Conservation (phyloP, 1,140 invertebrate genomes). For the Carcinoscorpius rotundicauda region DNA sequence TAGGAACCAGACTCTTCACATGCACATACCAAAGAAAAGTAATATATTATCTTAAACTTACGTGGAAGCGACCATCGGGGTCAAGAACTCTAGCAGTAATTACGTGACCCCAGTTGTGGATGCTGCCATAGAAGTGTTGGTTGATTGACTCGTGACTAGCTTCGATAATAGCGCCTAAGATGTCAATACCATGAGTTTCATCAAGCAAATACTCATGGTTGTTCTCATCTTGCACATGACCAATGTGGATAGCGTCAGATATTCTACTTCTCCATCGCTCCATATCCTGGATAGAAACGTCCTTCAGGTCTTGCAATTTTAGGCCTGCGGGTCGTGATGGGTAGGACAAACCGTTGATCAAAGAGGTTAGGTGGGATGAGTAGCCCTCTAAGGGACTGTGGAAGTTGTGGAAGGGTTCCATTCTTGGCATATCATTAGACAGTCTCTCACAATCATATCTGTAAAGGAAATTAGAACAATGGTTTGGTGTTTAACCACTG, state of each 20-base stretch:
- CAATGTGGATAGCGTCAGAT: conserved; percentile 55
- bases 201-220: conserved; percentile 18
- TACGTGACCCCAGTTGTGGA: conserved; percentile 45
- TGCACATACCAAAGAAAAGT: no score
- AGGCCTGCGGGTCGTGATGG: conserved; percentile 41
- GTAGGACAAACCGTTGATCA: conserved; percentile 48
- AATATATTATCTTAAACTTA: conserved; percentile 2
- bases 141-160: conserved; percentile 53
- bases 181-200: conserved; percentile 55
- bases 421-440: conserved; percentile 35
- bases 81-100: conserved; percentile 25
- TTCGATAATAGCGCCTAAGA: conserved; percentile 67
- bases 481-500: background rate
- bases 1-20: no score
- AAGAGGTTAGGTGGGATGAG: conserved; percentile 42
- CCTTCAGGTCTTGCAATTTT: conserved; percentile 35
- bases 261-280: conserved; percentile 54
- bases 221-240: conserved; percentile 40
- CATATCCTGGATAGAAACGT: conserved; percentile 10
- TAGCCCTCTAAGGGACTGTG: conserved; percentile 42
- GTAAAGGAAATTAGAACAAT: conserved; percentile 2
- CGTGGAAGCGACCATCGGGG: conserved; percentile 17
- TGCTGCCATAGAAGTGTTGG: conserved; percentile 51
- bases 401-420: conserved; percentile 32
- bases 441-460: conserved; percentile 39